A percentile compares a stretch with the other conserved stretches of the same genome.
Evolutionary conservation across 2,888 invertebrate species (phyloP).

Genomic region (Empis livida): DNA sequence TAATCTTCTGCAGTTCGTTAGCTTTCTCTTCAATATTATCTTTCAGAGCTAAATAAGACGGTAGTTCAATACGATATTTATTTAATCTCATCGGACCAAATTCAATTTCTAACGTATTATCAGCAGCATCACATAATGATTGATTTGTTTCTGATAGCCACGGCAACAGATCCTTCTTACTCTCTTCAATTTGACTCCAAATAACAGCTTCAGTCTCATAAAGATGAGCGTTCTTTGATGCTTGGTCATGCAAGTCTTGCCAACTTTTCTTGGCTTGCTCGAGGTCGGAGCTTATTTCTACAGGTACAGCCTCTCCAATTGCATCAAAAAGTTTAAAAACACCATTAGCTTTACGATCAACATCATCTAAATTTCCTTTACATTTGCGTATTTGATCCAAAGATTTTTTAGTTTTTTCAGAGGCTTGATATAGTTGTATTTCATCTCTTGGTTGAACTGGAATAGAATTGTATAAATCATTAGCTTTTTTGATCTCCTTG

Average conservation of each 20-base stretch:
- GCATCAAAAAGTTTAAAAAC: conserved; percentile 36
- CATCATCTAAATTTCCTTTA: conserved; percentile 61
- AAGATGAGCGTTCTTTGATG: conserved; percentile 61
- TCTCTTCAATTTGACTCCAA: conserved; percentile 84
- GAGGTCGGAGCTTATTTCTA: conserved; percentile 33
- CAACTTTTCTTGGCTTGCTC: conserved; percentile 50
- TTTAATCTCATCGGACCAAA: conserved; percentile 62
- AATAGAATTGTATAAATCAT: conserved; percentile 48
- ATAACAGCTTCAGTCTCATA: conserved; percentile 82
- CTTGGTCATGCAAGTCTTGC: conserved; percentile 56
- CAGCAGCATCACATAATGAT: conserved; percentile 59
- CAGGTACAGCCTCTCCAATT: conserved; percentile 42
- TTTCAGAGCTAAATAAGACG: conserved; percentile 60
- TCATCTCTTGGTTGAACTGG: conserved; percentile 58
- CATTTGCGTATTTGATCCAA: conserved; percentile 62
- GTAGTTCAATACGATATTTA: conserved; percentile 77
- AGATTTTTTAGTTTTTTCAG: conserved; percentile 64
- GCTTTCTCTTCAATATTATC: conserved; percentile 68
- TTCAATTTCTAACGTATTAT: conserved; percentile 67
- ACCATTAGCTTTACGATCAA: conserved; percentile 52
- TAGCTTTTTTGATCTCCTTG: conserved; percentile 55
- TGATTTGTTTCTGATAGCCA: conserved; percentile 79
- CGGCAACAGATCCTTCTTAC: conserved; percentile 64
- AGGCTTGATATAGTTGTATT: conserved; percentile 53
- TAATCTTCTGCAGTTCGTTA: conserved; percentile 62